Base-by-base conservation (phyloP, 2,888 invertebrate genomes). In the Loripinus fragilis region DNA sequence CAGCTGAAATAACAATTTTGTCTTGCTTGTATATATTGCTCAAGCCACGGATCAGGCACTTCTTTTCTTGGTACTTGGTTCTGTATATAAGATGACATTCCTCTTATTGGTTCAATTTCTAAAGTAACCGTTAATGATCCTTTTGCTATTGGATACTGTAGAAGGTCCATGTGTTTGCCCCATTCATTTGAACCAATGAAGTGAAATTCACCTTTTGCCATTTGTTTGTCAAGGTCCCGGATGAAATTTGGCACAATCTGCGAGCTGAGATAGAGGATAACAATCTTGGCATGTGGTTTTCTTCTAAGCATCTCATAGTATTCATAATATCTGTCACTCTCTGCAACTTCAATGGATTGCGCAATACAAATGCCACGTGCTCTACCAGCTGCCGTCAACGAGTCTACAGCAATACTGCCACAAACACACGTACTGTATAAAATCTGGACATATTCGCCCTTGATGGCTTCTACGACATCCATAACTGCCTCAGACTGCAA, bases 381-480 rank as follows among this genome's bases (percentile, higher is more conserved):
- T 8, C 65, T 35, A 12, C 76, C 77, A 1, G 50, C 64, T 0
- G 52, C 41, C 10, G 50, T 25, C 2, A 82, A 65, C 0, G 76
- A 74, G 41, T 77, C 75, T 35, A 74, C 48, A 12, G 82, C 80
- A 15, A 75, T 80, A 74, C 81, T 77, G 5, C 86, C 86, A 30
- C 82, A 86, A 8, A 73, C 68, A 15, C 84, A 80, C 45, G 80
- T 71, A 64, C 81, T 86, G 72, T 84, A 78, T 10, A 86, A 74
- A 38, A 86, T 50, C 52, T 86, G 86, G 41, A 86, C 79, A 38
- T 80, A 86, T 33, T 80, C 41, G 12, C 76, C 80, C 0, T 38
- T 38, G 2, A 80, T 55, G 25, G 55, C 71, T 42, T 68, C 48
- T 0, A 74, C 74, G 2, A 80, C 65, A 25, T 71, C 80, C 67